Base-by-base conservation (phyloP, 2,888 invertebrate species). In the Sinopyrophorus schimmeli region DNA sequence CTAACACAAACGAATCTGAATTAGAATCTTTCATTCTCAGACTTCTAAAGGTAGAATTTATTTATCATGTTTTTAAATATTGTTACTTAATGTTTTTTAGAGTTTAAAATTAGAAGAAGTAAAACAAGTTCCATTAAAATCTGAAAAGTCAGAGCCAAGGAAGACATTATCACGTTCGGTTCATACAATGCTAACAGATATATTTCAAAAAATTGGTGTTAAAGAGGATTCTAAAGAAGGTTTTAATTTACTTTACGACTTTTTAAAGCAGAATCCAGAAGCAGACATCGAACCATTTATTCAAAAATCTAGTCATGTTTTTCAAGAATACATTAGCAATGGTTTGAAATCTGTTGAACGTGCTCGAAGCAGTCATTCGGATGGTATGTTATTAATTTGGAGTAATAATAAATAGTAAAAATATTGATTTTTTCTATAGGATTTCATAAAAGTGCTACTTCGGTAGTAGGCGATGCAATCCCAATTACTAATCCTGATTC, bases 131-230 rank as follows among this genome's bases (percentile, higher is more conserved):
- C 74, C 68, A 17, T 51, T 66, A 27, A 70, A 67, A 59, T 64
- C 65, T 34, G 69, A 68, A 43, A 52, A 42, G 39, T 57, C 60
- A 2, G 47, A 43, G 53, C 47, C 68, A 10, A 67, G 75, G 53
- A 63, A 69, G 37, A 72, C 77, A 0, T 75, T 91, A 48, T 87
- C 89, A 2, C 84, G 90, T 63, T 82, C 83, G 10, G 84, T 87
- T n/a, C 92, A 93, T 66, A 92, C 91, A 56, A 86, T 88, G 59
- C 75, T 96, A 48, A 88, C 91, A 0, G 88, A 89, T 64, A 95
- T 95, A 64, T 89, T 95, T 62, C 90, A 89, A 72, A 84, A 93
- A 63, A 93, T 95, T 64, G 93, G 93, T 23, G 87, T 84, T 31
- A 92, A 91, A 73, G 89, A 92, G 55, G 89, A 89, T 53, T 89